Evolutionary conservation across 2,797 vertebrate genomes (phyloP).

Genomic region (Morus bassanus): DNA sequence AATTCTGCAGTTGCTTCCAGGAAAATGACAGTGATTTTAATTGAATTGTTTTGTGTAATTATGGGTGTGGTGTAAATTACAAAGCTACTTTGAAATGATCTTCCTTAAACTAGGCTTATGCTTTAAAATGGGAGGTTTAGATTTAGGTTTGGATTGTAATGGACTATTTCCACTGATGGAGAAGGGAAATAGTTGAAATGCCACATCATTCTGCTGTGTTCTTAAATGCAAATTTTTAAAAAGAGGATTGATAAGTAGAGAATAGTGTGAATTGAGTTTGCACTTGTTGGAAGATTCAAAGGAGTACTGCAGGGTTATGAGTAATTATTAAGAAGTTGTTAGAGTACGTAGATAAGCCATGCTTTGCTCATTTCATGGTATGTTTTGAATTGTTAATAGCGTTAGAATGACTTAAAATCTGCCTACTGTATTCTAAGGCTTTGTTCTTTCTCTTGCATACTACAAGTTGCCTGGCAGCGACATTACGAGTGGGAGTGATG

Average conservation of each 20-base stretch:
- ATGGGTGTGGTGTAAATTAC: conserved; percentile 10
- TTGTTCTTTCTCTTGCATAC: conserved; percentile 33
- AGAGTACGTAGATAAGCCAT: neutral
- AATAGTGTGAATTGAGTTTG: neutral
- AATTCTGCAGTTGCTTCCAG: conserved; percentile 42
- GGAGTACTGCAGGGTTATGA: neutral
- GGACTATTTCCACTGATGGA: neutral
- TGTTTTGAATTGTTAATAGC: conserved; percentile 32
- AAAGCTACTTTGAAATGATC: neutral
- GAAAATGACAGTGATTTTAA: conserved; percentile 53
- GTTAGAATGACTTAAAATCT: neutral
- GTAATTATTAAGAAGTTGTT: neutral
- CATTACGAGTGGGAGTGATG: conserved; percentile 95
- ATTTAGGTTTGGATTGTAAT: neutral
- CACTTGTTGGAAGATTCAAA: neutral
- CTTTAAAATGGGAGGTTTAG: neutral
- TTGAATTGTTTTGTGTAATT: conserved; percentile 36
- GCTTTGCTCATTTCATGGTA: neutral
- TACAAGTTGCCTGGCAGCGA: conserved; percentile 94
- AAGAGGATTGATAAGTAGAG: neutral
- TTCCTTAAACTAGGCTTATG: neutral
- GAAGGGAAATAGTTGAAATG: neutral
- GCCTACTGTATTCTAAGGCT: neutral
- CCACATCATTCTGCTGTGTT: neutral
- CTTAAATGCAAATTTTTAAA: neutral